These are phyloP conservation scores for Liolophura sinensis DNA, from an alignment of 1,140 invertebrate genomes.

Conservation along the genomic window DNA sequence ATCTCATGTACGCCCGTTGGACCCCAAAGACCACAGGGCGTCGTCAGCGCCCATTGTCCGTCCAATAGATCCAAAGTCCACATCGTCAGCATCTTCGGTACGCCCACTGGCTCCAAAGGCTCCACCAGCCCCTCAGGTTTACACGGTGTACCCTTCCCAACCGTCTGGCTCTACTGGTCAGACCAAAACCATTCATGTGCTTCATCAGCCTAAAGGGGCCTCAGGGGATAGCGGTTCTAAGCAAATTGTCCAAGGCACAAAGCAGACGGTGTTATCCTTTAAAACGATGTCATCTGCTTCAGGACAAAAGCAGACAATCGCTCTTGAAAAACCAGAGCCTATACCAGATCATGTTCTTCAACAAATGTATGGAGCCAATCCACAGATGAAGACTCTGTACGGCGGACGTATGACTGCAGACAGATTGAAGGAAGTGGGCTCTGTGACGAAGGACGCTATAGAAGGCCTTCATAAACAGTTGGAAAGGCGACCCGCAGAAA, in stretches of 20 bases:
- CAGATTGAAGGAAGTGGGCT: slow-evolving; percentile 57
- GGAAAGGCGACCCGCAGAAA: slow-evolving; percentile 61
- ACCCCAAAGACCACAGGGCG: too few relatives aligned
- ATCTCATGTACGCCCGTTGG: neutral
- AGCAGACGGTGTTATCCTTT: slow-evolving; percentile 14
- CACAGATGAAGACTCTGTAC: slow-evolving; percentile 47
- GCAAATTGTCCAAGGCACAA: slow-evolving; percentile 16
- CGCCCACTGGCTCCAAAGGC: too few relatives aligned
- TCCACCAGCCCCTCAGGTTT: neutral
- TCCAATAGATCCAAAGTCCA: too few relatives aligned
- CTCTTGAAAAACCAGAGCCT: slow-evolving; percentile 27
- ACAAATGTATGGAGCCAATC: slow-evolving; percentile 44
- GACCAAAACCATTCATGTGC: slow-evolving; percentile 1
- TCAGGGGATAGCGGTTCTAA: neutral
- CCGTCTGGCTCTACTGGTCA: neutral
- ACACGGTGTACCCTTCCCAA: too few relatives aligned
- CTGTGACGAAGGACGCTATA: slow-evolving; percentile 71
- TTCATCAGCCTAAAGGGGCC: slow-evolving; percentile 8
- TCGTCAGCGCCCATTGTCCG: too few relatives aligned
- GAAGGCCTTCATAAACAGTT: slow-evolving; percentile 70
- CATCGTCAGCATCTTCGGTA: too few relatives aligned
- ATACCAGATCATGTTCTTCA: slow-evolving; percentile 38
- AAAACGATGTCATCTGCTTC: neutral
- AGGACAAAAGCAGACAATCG: slow-evolving; percentile 25
- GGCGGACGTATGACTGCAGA: slow-evolving; percentile 53